Base-by-base conservation (phyloP, 2,888 invertebrate genomes). In the Laothoe populi region DNA sequence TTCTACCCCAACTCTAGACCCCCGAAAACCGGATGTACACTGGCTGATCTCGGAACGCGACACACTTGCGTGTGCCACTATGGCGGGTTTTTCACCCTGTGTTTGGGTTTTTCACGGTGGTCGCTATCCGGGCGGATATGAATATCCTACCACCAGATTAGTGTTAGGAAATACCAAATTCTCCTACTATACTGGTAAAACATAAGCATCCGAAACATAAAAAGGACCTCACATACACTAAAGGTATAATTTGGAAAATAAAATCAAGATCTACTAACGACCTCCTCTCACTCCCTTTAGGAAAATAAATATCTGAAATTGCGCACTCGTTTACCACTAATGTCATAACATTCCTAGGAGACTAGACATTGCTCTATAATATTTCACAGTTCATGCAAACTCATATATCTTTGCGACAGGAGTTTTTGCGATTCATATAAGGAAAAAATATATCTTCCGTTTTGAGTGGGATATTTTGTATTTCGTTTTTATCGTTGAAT, bases 251-350 rank as follows among this genome's bases (percentile, higher is more conserved):
- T 46, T 23, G 8, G 19, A 4, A 13, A 16, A 26, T n/a, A 16
- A 5, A 49, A 10, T 31, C 2, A 16, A 49, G 49, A 49, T 10
- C n/a, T 16, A 49, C 3, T 16, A 16, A 49, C 10, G 16, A 24
- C 26, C 16, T 31, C 10, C 10, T 16, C 31, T 49, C 26, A 16
- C 31, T 49, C 31, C 31, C 49, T 16, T 8, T 31, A 49, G 49
- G 0, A 24, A 35, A 49, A 49, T 49, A 49, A 49, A 49, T 31
- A 26, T 31, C 49, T 49, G 3, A 31, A 26, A 31, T 48, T 24
- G n/a, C 48, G 48, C 26, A 48, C 21, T 46, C 31, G 24, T 13
- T n/a, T 48, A 26, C 24, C 19, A 21, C 31, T 53, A 31, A 19
- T 53, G 35, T 53, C 53, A 49, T 13, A 46, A 11, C 11, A 26